These are phyloP conservation scores for Zaprionus gabonicus DNA, from an alignment of 1,140 invertebrate species.

Conservation along the genomic window DNA sequence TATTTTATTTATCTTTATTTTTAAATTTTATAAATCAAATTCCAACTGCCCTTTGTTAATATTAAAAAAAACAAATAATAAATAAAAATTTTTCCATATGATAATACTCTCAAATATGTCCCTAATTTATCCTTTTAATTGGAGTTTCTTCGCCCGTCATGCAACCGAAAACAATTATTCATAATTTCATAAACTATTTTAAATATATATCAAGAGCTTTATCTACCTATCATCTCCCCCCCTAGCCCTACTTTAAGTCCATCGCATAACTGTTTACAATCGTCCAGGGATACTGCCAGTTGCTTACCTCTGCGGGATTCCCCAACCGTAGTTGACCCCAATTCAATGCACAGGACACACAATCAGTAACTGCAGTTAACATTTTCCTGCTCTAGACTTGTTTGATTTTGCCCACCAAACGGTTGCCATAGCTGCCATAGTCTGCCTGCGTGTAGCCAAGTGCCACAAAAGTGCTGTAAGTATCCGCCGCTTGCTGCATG, in stretches of 20 bases:
- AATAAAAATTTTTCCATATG: too few species aligned
- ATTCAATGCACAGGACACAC: slow-evolving; percentile 37
- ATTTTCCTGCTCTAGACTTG: slow-evolving; percentile 53
- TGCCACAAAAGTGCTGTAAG: slow-evolving; percentile 74
- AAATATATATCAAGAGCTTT: background rate
- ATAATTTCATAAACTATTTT: background rate
- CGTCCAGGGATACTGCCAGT: background rate
- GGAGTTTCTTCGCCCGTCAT: too few species aligned
- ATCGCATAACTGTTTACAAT: background rate
- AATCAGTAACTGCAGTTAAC: slow-evolving; percentile 46
- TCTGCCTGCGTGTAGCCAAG: slow-evolving; percentile 58
- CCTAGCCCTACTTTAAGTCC: background rate
- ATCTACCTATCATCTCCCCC: background rate
- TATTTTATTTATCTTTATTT: too few species aligned
- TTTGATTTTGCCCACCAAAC: slow-evolving; percentile 48
- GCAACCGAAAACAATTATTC: too few species aligned
- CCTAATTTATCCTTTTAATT: too few species aligned
- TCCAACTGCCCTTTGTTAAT: too few species aligned
- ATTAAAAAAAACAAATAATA: too few species aligned
- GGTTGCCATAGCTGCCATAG: slow-evolving; percentile 61
- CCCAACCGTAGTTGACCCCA: slow-evolving; percentile 38
- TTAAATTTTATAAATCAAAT: too few species aligned
- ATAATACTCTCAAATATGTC: too few species aligned
- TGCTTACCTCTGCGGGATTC: slow-evolving; percentile 17
- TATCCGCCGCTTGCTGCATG: slow-evolving; percentile 50